A percentile compares a stretch with the other conserved stretches of the same genome.
These are phyloP conservation scores for Bilobella aurantiaca DNA, from an alignment of 1,140 invertebrate species.

Conservation along the genomic window DNA sequence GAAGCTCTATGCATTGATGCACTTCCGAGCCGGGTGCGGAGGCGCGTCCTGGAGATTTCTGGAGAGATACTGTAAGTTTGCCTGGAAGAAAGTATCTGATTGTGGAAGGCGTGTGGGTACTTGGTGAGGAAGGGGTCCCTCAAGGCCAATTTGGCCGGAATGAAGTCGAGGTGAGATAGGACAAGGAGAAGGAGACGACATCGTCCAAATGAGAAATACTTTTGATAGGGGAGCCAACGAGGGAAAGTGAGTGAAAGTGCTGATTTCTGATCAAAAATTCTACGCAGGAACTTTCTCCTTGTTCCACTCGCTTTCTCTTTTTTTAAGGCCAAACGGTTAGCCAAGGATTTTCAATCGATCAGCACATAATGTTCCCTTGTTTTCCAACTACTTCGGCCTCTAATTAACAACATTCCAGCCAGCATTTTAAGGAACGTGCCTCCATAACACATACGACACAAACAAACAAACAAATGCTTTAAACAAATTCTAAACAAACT, in stretches of 20 bases:
- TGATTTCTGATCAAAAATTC: constrained; percentile 19
- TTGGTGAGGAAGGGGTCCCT: constrained; percentile 2
- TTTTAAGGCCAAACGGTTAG: background rate
- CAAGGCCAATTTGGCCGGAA: background rate
- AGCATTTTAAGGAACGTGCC: no score
- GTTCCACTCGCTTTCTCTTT: constrained; percentile 4
- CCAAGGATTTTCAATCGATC: no score
- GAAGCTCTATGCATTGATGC: no score
- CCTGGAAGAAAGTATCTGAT: background rate
- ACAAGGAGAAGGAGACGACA: background rate
- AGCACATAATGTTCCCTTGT: no score
- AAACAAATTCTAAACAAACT: no score
- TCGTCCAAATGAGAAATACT: constrained; percentile 2
- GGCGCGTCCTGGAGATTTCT: background rate
- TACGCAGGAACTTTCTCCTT: constrained; percentile 9
- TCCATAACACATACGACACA: no score
- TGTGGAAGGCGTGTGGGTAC: background rate
- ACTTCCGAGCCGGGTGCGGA: no score
- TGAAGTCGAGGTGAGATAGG: background rate
- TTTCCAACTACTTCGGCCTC: no score
- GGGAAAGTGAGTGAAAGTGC: background rate
- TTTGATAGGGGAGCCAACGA: background rate
- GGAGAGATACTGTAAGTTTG: background rate
- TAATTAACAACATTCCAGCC: no score
- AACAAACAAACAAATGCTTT: no score